Evolutionary conservation across 1,140 invertebrate genomes (phyloP).

Genomic region (Pristionchus pacificus): DNA sequence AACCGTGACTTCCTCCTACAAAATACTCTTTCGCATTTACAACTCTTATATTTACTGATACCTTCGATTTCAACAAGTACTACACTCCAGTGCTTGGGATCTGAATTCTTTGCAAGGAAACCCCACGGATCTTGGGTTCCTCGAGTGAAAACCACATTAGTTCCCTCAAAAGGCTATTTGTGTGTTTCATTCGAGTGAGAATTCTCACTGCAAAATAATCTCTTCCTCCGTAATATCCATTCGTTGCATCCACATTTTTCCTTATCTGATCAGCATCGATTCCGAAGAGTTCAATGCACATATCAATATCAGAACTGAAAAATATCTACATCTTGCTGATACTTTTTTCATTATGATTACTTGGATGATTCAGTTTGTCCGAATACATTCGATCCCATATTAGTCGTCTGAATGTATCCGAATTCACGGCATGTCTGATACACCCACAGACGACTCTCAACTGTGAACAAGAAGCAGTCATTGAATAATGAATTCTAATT

Average conservation of each 20-base stretch:
- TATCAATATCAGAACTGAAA: background rate
- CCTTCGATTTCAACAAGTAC: background rate
- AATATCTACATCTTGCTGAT: background rate
- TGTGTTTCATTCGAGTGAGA: background rate
- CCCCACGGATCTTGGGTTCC: background rate
- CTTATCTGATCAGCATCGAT: background rate
- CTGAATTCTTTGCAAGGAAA: background rate
- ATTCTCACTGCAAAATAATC: slow-evolving; percentile 63
- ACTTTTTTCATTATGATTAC: background rate
- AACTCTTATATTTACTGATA: too few relatives aligned
- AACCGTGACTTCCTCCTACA: too few relatives aligned
- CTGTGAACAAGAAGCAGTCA: too few relatives aligned
- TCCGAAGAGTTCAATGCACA: background rate
- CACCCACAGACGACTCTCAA: too few relatives aligned
- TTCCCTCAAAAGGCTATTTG: background rate
- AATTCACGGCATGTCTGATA: slow-evolving; percentile 93
- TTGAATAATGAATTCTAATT: too few relatives aligned
- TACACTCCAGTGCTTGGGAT: background rate
- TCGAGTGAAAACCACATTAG: background rate
- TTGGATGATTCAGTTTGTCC: background rate
- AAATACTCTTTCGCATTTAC: too few relatives aligned
- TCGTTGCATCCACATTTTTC: slow-evolving; percentile 65
- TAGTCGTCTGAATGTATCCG: slow-evolving; percentile 85
- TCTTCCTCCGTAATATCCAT: slow-evolving; percentile 75
- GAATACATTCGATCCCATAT: slow-evolving; percentile 40